phyloP scores from a whole-genome alignment of 2,797 vertebrate genomes.

The Chrysocyon brachyurus region DNA sequence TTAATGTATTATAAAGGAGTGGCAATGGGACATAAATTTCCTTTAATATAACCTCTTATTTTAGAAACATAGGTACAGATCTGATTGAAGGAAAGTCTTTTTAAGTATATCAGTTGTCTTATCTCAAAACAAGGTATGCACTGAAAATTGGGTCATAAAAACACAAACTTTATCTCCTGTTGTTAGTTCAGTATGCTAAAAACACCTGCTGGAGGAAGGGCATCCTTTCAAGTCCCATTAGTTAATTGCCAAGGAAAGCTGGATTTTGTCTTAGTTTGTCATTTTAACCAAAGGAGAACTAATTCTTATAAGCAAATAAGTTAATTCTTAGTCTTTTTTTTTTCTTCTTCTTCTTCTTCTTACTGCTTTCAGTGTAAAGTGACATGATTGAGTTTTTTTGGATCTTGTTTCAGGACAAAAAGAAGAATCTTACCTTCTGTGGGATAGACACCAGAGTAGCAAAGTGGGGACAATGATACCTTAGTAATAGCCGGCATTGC shows the following conservation, averaged over 20 bases:
- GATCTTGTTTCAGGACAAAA: conserved; percentile 58
- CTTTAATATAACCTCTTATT: conserved; percentile 73
- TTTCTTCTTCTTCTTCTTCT: neutral
- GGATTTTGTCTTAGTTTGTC: conserved; percentile 55
- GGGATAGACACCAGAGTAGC: neutral
- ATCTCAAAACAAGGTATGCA: conserved; percentile 73
- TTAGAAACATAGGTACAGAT: conserved; percentile 67
- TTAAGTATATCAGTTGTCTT: conserved; percentile 71
- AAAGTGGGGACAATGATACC: neutral
- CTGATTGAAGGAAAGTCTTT: conserved; percentile 60
- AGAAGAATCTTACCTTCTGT: conserved; percentile 33
- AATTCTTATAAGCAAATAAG: conserved; percentile 43
- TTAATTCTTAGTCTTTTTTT: neutral
- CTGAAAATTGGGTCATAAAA: conserved; percentile 76
- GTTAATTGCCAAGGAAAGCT: conserved; percentile 69
- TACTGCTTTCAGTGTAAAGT: conserved; percentile 18
- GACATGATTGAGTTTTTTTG: conserved; percentile 15
- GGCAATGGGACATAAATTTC: conserved; percentile 61
- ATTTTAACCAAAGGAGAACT: conserved; percentile 44
- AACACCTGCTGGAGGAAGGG: conserved; percentile 68
- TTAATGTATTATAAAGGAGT: conserved; percentile 66
- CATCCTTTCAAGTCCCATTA: conserved; percentile 56
- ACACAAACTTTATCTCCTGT: conserved; percentile 67
- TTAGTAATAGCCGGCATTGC: neutral
- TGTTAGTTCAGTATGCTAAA: conserved; percentile 57